Base-by-base conservation (phyloP, 2,797 vertebrate genomes). In the Myotis vivesi region DNA sequence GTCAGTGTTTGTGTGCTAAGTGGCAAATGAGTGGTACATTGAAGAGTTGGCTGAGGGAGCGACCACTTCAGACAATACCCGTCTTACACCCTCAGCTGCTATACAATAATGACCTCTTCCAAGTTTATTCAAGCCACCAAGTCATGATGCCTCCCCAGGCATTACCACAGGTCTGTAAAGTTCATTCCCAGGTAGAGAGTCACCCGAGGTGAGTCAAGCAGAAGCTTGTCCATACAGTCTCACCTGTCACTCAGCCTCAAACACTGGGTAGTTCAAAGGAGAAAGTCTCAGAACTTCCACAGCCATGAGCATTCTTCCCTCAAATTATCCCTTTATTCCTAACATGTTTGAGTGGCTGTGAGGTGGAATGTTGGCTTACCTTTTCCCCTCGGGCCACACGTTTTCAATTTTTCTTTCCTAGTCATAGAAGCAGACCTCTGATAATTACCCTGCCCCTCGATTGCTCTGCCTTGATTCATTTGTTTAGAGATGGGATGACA, bases 171-270 rank as follows among this genome's bases (percentile, higher is more conserved):
- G 71, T 51, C 9, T 62, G 66, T 28, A 44, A 62, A 23, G 38
- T 86, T 76, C 73, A 55, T 62, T 93, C 38, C 92, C 80, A 83
- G 69, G 66, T 28, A 36, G 89, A 90, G 79, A 66, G 75, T 73
- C 88, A 69, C 22, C 77, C n/a, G 12, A 23, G 62, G 10, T 88
- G 62, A 92, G 69, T 88, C 84, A 71, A 55, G 83, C 59, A 33
- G 68, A 2, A 15, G 59, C 79, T 33, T 59, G 92, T 73, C 49
- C 33, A 0, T 7, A 41, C 44, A 23, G 11, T 5, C 71, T 83
- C 19, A 17, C 9, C 15, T 17, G 59, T 76, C 79, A 8, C 62
- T 87, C 46, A 66, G 76, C 23, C 30, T 81, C 62, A 59, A 36
- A 91, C 9, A 13, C 30, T 10, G 44, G 11, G 0, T 5, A 28